phyloP scores from a whole-genome alignment of 2,113 vertebrate genomes.

The Junco hyemalis region DNA sequence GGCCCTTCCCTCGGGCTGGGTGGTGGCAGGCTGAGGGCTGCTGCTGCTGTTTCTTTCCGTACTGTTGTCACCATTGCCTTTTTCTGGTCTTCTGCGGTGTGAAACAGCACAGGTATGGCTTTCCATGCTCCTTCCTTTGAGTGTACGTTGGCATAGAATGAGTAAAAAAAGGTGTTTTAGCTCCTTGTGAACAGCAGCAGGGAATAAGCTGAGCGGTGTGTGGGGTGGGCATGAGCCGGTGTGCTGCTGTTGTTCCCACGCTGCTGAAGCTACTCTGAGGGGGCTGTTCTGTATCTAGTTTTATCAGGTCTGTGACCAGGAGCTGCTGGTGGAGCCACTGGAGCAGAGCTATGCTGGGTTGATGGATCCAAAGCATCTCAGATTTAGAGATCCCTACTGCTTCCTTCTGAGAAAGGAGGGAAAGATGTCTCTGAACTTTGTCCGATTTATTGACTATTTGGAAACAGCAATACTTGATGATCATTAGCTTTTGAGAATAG shows the following conservation, averaged over 20 bases:
- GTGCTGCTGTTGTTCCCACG: rapidly evolving
- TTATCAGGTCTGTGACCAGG: background rate
- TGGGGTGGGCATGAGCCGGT: rapidly evolving
- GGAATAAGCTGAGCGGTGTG: rapidly evolving
- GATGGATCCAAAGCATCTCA: background rate
- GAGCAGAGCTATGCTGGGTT: background rate
- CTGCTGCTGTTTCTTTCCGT: rapidly evolving
- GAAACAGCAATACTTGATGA: background rate
- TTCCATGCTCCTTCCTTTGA: background rate
- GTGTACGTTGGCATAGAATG: rapidly evolving
- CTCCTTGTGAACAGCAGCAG: background rate
- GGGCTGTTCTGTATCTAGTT: rapidly evolving
- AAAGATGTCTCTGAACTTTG: background rate
- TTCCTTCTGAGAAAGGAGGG: background rate
- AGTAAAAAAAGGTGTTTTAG: background rate
- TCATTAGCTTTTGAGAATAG: background rate
- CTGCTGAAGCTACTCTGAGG: rapidly evolving
- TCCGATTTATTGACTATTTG: background rate
- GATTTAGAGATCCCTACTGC: background rate
- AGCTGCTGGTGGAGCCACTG: background rate
- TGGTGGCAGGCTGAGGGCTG: background rate
- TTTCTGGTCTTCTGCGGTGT: background rate
- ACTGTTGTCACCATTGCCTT: rapidly evolving
- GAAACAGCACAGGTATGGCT: background rate
- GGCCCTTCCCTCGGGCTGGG: background rate